These are phyloP conservation scores for Epinephelus awoara DNA, from an alignment of 2,797 vertebrate genomes.

Conservation along the genomic window DNA sequence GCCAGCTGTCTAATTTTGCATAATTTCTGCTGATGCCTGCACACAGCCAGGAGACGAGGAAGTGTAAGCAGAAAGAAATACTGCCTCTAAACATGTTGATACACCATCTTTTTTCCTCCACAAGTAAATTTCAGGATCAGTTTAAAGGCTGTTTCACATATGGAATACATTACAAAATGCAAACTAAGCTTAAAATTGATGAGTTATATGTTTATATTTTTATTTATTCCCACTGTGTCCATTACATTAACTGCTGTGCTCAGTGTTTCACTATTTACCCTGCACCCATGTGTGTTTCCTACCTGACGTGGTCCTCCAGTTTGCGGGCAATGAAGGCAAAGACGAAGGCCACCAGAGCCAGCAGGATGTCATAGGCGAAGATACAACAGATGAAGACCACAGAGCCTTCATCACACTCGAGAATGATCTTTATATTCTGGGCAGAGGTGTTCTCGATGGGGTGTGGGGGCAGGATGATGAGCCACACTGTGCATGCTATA, in stretches of 20 bases:
- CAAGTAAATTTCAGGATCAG: background rate
- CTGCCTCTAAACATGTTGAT: background rate
- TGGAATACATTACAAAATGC: background rate
- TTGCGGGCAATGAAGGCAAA: conserved; percentile 87
- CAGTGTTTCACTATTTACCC: background rate
- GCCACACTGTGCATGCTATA: conserved; percentile 85
- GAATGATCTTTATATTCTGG: conserved; percentile 91
- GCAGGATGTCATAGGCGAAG: conserved; percentile 88
- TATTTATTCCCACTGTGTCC: background rate
- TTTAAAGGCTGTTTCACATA: background rate
- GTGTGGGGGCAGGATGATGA: conserved; percentile 85
- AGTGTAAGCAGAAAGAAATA: background rate
- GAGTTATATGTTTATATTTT: no score
- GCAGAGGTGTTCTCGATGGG: conserved; percentile 89
- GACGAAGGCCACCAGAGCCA: conserved; percentile 88
- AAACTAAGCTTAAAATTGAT: no score
- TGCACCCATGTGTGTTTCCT: background rate
- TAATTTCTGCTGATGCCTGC: background rate
- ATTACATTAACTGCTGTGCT: background rate
- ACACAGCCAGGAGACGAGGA: background rate
- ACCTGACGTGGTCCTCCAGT: conserved; percentile 89
- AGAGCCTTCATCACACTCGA: conserved; percentile 89
- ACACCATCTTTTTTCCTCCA: background rate
- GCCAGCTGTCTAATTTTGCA: background rate
- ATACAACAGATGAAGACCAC: conserved; percentile 89